phyloP scores from a whole-genome alignment of 2,113 vertebrate species.

The Rhodinocichla rosea region DNA sequence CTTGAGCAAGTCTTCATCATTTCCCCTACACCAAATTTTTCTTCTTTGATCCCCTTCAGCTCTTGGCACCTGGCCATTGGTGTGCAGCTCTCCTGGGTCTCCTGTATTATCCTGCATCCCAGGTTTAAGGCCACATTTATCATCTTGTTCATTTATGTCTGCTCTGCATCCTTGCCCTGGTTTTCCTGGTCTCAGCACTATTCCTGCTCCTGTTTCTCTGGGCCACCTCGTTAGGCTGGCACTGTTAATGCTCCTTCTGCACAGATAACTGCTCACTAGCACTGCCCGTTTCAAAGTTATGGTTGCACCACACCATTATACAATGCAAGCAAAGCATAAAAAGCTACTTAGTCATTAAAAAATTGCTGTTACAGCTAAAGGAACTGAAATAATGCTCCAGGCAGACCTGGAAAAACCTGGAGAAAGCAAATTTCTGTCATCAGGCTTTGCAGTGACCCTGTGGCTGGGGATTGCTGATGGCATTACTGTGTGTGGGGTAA shows the following conservation, averaged over 20 bases:
- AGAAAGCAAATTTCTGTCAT: background rate
- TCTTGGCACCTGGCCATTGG: background rate
- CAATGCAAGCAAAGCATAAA: conserved; percentile 9
- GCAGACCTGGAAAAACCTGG: background rate
- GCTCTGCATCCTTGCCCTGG: background rate
- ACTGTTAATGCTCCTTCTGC: background rate
- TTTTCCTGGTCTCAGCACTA: background rate
- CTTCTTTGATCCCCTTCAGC: background rate
- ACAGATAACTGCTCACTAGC: background rate
- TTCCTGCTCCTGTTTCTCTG: background rate
- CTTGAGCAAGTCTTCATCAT: fast-evolving
- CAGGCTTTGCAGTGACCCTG: background rate
- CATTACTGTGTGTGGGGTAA: background rate
- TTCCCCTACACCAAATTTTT: background rate
- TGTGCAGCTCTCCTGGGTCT: background rate
- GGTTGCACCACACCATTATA: background rate
- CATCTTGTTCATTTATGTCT: background rate
- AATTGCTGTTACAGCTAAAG: background rate
- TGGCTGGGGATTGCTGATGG: background rate
- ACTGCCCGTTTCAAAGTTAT: background rate
- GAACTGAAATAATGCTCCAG: background rate
- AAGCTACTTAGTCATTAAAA: background rate
- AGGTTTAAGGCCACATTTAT: background rate
- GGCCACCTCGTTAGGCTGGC: background rate
- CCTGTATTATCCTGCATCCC: background rate